A percentile compares a stretch with the other conserved stretches of the same genome.
These are phyloP conservation scores for Drosophila sulfurigaster DNA, from an alignment of 1,140 invertebrate species.

Conservation along the genomic window DNA sequence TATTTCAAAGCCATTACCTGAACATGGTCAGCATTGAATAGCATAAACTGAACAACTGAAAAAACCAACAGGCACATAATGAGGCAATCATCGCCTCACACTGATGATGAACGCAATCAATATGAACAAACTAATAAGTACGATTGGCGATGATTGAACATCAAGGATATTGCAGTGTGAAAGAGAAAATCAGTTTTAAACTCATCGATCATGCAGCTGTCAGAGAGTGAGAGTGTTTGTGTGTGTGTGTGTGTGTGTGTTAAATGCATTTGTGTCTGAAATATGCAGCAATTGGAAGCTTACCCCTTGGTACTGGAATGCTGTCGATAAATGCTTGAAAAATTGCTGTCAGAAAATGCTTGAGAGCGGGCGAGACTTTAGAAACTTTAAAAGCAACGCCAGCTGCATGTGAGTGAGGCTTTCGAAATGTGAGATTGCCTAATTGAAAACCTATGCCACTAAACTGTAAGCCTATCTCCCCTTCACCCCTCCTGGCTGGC, in stretches of 20 bases:
- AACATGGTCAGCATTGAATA: neutral
- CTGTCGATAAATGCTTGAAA: conserved; percentile 18
- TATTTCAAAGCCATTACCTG: neutral
- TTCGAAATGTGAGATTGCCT: conserved; percentile 33
- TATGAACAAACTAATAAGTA: conserved; percentile 40
- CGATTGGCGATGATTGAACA: conserved; percentile 20
- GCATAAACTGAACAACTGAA: neutral
- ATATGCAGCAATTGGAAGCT: conserved; percentile 32
- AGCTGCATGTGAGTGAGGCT: conserved; percentile 34
- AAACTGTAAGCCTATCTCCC: conserved; percentile 55
- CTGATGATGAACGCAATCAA: conserved; percentile 29
- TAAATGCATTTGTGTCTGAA: conserved; percentile 22
- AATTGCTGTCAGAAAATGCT: conserved; percentile 6
- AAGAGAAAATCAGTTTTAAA: neutral
- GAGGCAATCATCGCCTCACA: conserved; percentile 10
- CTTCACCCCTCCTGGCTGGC: neutral
- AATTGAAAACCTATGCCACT: conserved; percentile 74
- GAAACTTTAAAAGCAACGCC: conserved; percentile 30
- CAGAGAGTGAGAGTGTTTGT: conserved; percentile 4
- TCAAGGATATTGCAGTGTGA: conserved; percentile 9
- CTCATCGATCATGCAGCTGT: conserved; percentile 38
- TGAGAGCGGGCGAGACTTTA: neutral
- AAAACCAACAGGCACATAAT: conserved; percentile 1
- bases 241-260: conserved; percentile 1
- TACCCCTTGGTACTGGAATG: conserved; percentile 20